A percentile compares a stretch with the other conserved stretches of the same genome.
phyloP scores from a whole-genome alignment of 2,888 invertebrate genomes.

The Leucania comma region DNA sequence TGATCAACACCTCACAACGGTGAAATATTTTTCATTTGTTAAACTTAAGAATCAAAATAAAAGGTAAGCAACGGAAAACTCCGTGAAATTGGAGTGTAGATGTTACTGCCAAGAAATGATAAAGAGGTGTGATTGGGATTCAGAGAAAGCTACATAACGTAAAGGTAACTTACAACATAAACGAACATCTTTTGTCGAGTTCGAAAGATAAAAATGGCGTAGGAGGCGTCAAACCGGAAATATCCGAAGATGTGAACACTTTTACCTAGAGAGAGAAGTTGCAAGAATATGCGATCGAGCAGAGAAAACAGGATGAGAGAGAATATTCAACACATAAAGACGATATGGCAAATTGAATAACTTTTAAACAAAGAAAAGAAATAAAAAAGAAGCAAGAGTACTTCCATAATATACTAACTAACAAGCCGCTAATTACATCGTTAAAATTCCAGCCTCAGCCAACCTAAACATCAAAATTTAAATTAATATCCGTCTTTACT shows the following conservation, averaged over 20 bases:
- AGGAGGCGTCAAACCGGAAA: constrained; percentile 35
- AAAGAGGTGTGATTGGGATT: constrained; percentile 19
- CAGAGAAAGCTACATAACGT: constrained; percentile 6
- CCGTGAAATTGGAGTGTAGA: constrained; percentile 16
- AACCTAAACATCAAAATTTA: constrained; percentile 36
- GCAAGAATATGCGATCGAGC: constrained; percentile 24
- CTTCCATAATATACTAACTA: constrained; percentile 8
- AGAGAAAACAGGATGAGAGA: constrained; percentile 15
- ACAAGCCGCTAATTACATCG: constrained; percentile 34
- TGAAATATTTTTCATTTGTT: constrained; percentile 10
- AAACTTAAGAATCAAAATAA: background rate
- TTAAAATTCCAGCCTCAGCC: constrained; percentile 40
- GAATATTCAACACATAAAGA: constrained; percentile 26
- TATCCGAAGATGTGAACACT: constrained; percentile 23
- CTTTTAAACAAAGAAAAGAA: background rate
- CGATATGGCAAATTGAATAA: background rate
- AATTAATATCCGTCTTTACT: constrained; percentile 47
- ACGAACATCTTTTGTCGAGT: background rate
- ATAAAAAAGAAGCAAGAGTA: constrained; percentile 21
- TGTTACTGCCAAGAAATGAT: constrained; percentile 9
- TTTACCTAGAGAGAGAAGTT: constrained; percentile 21
- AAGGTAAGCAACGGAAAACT: constrained; percentile 10
- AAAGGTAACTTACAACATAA: constrained; percentile 7
- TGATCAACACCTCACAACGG: background rate
- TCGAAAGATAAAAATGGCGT: constrained; percentile 24